Base-by-base conservation (phyloP, 2,113 vertebrate species). In the Saccopteryx bilineata region DNA sequence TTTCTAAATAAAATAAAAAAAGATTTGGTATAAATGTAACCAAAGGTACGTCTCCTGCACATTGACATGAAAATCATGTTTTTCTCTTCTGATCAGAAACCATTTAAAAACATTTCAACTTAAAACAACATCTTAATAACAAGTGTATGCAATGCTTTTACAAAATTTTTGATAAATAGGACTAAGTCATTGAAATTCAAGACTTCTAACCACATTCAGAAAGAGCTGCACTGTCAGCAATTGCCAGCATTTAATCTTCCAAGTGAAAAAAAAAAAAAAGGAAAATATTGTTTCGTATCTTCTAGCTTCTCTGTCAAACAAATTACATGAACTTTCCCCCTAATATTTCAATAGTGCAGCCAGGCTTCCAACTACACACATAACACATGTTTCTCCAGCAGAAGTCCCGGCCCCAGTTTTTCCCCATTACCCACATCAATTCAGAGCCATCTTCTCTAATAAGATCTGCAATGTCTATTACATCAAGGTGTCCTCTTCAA, bases 51-150 rank as follows among this genome's bases (percentile, higher is more conserved):
- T 87, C 52, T 78, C 31, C 60, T 71, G 71, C 26, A 87, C 15
- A 28, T 52, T 95, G 56, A 85, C 14, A 33, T 66, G 46, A 92
- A 88, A 93, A 92, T 81, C 33, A 54, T 69, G 61, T 81, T 93
- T 96, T 96, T 80, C 76, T 72, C 21, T 88, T 81, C 61, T 68
- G 68, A 96, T 95, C 56, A 92, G 60, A 93, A 65, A 65, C 39
- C 39, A 65, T 90, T 96, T 90, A 66, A 90, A 95, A 96, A 92
- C 28, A 96, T 69, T 89, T 87, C 39, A n/a, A 66, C 87, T 33
- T 95, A 80, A 93, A 90, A 90, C 75, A 87, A 60, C 58, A 75
- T 92, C 89, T 84, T 87, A 93, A 93, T 65, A 92, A 11, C 11
- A 81, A 46, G 23, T 39, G 31, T 75, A 90, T 76, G 60, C 63